Evolutionary conservation across 1,140 invertebrate genomes (phyloP).

Genomic region (Caligus rogercresseyi): DNA sequence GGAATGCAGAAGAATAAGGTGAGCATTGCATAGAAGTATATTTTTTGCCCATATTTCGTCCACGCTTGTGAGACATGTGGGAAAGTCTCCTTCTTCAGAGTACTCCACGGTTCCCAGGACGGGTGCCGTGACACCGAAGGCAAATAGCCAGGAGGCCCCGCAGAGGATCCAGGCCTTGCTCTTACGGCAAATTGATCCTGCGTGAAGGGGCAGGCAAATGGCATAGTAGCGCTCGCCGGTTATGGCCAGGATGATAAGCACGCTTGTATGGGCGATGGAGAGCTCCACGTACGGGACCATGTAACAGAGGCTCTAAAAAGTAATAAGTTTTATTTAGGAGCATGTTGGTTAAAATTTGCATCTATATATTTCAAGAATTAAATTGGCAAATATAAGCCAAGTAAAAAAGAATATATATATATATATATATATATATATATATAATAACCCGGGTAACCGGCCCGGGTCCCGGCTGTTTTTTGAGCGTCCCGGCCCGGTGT

Average conservation of each 20-base stretch:
- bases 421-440: too few species aligned
- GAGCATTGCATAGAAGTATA: slow-evolving; percentile 59
- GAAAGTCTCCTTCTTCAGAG: slow-evolving; percentile 43
- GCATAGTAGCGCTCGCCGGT: slow-evolving; percentile 55
- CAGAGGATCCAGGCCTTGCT: slow-evolving; percentile 63
- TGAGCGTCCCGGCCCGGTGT: too few species aligned
- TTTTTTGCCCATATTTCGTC: slow-evolving; percentile 48
- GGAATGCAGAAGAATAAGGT: slow-evolving; percentile 63
- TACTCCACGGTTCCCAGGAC: slow-evolving; percentile 52
- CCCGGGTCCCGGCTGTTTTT: too few species aligned
- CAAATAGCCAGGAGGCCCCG: slow-evolving; percentile 47
- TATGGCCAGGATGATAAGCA: slow-evolving; percentile 70
- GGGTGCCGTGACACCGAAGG: slow-evolving; percentile 18
- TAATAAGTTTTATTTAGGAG: too few species aligned
- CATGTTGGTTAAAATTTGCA: too few species aligned
- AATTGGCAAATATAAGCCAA: too few species aligned
- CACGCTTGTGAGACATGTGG: slow-evolving; percentile 52
- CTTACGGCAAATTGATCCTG: slow-evolving; percentile 75
- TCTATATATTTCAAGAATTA: too few species aligned
- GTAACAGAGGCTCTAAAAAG: slow-evolving; percentile 3
- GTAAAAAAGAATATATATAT: too few species aligned
- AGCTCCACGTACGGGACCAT: slow-evolving; percentile 76
- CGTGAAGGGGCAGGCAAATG: slow-evolving; percentile 74
- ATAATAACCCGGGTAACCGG: too few species aligned
- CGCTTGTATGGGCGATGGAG: slow-evolving; percentile 76